These are phyloP conservation scores for Stratiomys singularior DNA, from an alignment of 2,888 invertebrate genomes.

Conservation along the genomic window DNA sequence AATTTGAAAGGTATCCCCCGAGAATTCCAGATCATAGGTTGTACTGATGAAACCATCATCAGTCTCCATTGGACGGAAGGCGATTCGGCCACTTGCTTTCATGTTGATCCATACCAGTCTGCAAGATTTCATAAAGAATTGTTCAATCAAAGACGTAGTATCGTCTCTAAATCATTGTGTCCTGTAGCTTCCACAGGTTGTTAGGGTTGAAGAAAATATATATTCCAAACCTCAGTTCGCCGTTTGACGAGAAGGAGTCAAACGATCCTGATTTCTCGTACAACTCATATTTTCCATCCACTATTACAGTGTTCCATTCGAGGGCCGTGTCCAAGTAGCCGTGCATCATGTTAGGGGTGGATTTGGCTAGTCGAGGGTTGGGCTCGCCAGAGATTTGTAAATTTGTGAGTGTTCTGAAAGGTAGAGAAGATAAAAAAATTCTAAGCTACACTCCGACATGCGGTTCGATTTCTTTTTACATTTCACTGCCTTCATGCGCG, in stretches of 20 bases:
- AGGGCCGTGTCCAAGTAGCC: slow-evolving; percentile 9
- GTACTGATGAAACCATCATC: slow-evolving; percentile 14
- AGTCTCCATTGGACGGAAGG: slow-evolving; percentile 10
- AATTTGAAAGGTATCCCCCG: not conserved
- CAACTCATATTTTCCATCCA: slow-evolving; percentile 5
- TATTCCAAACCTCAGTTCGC: slow-evolving; percentile 7
- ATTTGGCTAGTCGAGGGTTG: not conserved
- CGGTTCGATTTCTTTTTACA: not conserved
- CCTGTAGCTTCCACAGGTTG: too few relatives aligned
- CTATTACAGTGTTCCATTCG: slow-evolving; percentile 13
- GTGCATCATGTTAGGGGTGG: slow-evolving; percentile 23
- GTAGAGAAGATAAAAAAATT: not conserved
- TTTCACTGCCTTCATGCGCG: slow-evolving; percentile 13
- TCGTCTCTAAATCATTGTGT: too few relatives aligned
- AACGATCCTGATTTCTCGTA: not conserved
- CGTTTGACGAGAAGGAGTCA: not conserved
- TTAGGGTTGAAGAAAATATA: too few relatives aligned
- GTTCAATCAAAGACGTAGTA: too few relatives aligned
- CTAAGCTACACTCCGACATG: not conserved
- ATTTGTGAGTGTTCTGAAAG: not conserved
- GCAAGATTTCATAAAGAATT: not conserved
- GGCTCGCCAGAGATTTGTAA: not conserved
- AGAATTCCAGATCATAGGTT: slow-evolving; percentile 22
- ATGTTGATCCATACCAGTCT: slow-evolving; percentile 23
- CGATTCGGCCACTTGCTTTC: slow-evolving; percentile 16